Evolutionary conservation across 2,888 invertebrate species (phyloP).

Genomic region (Hydropsyche betteni): DNA sequence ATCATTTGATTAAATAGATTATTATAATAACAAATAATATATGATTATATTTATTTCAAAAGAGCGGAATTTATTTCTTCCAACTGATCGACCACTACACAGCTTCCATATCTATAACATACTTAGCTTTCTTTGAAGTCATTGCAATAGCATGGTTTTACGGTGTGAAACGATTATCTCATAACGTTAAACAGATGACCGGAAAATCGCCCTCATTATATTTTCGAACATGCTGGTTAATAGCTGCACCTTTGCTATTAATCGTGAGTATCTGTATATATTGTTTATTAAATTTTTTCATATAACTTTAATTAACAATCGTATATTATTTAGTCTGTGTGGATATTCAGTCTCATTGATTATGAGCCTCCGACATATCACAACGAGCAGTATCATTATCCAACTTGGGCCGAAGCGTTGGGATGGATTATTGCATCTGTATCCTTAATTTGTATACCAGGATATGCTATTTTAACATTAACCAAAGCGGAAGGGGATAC

Average conservation of each 20-base stretch:
- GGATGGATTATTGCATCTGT: slow-evolving; percentile 88
- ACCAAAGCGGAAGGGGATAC: slow-evolving; percentile 75
- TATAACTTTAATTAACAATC: slow-evolving; percentile 21
- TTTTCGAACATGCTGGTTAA: slow-evolving; percentile 86
- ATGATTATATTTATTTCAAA: slow-evolving; percentile 34
- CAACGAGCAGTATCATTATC: slow-evolving; percentile 80
- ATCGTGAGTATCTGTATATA: slow-evolving; percentile 62
- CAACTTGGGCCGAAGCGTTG: slow-evolving; percentile 83
- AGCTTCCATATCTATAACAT: slow-evolving; percentile 91
- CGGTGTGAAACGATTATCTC: slow-evolving; percentile 80
- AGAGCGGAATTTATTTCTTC: slow-evolving; percentile 92
- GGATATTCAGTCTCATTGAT: slow-evolving; percentile 89
- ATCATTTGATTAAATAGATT: not conserved
- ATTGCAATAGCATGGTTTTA: slow-evolving; percentile 93
- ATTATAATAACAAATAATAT: not conserved
- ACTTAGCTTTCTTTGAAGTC: slow-evolving; percentile 92
- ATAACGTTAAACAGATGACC: slow-evolving; percentile 91
- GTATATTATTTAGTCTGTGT: slow-evolving; percentile 70
- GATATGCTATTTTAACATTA: slow-evolving; percentile 78
- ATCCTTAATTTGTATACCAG: slow-evolving; percentile 86
- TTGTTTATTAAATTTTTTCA: slow-evolving; percentile 12
- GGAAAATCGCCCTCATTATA: slow-evolving; percentile 81
- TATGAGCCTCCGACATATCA: slow-evolving; percentile 87
- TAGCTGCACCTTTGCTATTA: slow-evolving; percentile 82
- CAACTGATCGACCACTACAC: slow-evolving; percentile 94